phyloP scores from a whole-genome alignment of 2,888 invertebrate species.

The Drosophila aldrichi region DNA sequence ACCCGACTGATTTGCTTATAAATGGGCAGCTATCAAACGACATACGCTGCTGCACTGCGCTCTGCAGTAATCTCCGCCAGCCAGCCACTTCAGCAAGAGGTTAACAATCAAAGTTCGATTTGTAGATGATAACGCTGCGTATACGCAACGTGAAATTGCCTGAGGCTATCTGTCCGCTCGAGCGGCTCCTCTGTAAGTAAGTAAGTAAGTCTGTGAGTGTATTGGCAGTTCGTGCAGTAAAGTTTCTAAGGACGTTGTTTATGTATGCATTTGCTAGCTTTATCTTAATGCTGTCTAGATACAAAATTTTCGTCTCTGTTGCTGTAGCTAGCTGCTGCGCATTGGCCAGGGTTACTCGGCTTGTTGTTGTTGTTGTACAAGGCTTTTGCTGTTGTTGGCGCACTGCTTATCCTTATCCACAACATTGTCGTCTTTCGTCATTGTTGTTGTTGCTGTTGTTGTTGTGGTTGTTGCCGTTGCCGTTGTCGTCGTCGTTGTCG shows the following conservation, averaged over 20 bases:
- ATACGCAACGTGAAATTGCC: conserved; percentile 26
- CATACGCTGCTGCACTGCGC: too few relatives aligned
- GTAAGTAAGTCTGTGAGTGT: conserved; percentile 30
- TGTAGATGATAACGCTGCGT: background rate
- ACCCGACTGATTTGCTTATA: background rate
- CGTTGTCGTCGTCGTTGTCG: conserved; percentile 16
- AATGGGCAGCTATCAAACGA: background rate
- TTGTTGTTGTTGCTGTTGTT: conserved; percentile 15
- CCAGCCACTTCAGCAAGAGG: background rate
- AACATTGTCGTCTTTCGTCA: conserved; percentile 65
- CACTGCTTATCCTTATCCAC: conserved; percentile 80
- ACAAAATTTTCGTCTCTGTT: conserved; percentile 66
- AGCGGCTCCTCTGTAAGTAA: conserved; percentile 3
- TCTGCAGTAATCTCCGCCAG: background rate
- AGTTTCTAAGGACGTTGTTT: conserved; percentile 53
- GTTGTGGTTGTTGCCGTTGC: conserved; percentile 10
- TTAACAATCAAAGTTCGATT: conserved; percentile 1
- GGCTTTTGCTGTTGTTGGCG: conserved; percentile 69
- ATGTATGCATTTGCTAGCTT: conserved; percentile 78
- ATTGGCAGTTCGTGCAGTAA: conserved; percentile 39
- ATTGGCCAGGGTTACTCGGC: conserved; percentile 48
- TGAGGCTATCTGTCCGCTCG: conserved; percentile 6
- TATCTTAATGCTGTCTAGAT: conserved; percentile 81
- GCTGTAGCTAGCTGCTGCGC: conserved; percentile 42
- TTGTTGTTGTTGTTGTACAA: conserved; percentile 68